phyloP scores from a whole-genome alignment of 2,888 invertebrate genomes.

The Chloroclystis v-ata region DNA sequence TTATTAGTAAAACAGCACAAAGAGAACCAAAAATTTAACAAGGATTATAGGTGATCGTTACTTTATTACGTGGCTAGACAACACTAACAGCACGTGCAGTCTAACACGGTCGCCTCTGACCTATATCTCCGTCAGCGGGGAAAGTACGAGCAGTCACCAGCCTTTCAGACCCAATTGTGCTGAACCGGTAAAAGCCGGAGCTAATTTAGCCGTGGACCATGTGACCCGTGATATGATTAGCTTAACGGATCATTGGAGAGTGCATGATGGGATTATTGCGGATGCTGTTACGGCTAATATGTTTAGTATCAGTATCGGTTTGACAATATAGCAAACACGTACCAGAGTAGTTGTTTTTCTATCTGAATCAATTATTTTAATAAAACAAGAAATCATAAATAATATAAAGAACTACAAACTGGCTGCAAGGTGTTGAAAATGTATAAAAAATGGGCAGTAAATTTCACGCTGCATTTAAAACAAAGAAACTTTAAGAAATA shows the following conservation, averaged over 20 bases:
- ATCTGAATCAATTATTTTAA: no score
- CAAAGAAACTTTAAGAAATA: constrained; percentile 17
- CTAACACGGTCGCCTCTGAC: constrained; percentile 49
- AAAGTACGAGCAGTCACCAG: constrained; percentile 43
- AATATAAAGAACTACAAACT: no score
- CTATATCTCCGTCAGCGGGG: constrained; percentile 45
- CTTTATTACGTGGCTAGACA: neutral
- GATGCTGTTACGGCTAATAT: constrained; percentile 2
- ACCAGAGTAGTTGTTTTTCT: no score
- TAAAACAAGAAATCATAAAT: no score
- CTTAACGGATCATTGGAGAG: constrained; percentile 28
- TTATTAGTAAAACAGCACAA: neutral
- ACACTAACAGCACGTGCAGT: constrained; percentile 29
- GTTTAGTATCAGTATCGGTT: neutral
- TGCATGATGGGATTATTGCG: constrained; percentile 11
- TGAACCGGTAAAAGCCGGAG: constrained; percentile 39
- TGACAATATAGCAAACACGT: neutral
- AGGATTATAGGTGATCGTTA: neutral
- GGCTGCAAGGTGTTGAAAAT: constrained; percentile 2
- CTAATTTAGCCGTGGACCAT: constrained; percentile 40
- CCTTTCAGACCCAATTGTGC: constrained; percentile 46
- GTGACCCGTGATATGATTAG: constrained; percentile 36
- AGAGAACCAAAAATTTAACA: neutral
- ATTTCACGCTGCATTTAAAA: constrained; percentile 5
- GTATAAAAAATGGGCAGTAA: constrained; percentile 8